phyloP scores from a whole-genome alignment of 2,888 invertebrate genomes.

The Parnassius smintheus region DNA sequence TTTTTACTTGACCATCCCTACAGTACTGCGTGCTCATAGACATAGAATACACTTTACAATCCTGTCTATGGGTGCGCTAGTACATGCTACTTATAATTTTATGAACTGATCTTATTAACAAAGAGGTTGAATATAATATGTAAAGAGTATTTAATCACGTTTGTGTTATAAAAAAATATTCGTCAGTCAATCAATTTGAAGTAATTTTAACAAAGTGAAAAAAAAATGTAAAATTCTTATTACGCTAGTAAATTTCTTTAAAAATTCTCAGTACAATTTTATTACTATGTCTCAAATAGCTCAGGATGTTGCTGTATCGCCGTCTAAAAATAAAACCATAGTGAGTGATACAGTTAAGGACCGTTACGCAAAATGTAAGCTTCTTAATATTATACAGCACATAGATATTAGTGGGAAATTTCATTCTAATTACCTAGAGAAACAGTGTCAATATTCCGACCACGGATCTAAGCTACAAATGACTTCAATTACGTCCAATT shows the following conservation, averaged over 20 bases:
- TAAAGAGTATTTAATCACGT: too few relatives aligned
- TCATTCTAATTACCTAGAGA: slow-evolving; percentile 35
- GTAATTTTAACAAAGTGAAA: not conserved
- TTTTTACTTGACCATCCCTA: too few relatives aligned
- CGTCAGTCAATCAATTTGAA: not conserved
- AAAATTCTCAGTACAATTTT: not conserved
- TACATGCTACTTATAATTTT: too few relatives aligned
- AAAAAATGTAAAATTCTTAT: too few relatives aligned
- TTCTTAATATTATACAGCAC: slow-evolving; percentile 47
- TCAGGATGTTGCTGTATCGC: slow-evolving; percentile 1
- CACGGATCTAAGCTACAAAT: slow-evolving; percentile 20
- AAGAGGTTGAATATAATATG: too few relatives aligned
- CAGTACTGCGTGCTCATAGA: too few relatives aligned
- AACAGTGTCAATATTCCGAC: slow-evolving; percentile 18
- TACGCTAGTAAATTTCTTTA: too few relatives aligned
- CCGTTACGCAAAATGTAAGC: slow-evolving; percentile 40
- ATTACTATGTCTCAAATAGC: not conserved
- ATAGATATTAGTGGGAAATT: slow-evolving; percentile 50
- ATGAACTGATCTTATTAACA: too few relatives aligned
- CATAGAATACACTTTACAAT: too few relatives aligned
- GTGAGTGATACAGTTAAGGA: slow-evolving; percentile 27
- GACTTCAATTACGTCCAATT: slow-evolving; percentile 38
- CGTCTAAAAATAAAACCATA: slow-evolving; percentile 9
- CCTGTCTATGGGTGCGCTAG: too few relatives aligned
- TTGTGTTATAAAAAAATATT: not conserved